Evolutionary conservation across 2,797 vertebrate species (phyloP).

Genomic region (Myotis daubentonii): DNA sequence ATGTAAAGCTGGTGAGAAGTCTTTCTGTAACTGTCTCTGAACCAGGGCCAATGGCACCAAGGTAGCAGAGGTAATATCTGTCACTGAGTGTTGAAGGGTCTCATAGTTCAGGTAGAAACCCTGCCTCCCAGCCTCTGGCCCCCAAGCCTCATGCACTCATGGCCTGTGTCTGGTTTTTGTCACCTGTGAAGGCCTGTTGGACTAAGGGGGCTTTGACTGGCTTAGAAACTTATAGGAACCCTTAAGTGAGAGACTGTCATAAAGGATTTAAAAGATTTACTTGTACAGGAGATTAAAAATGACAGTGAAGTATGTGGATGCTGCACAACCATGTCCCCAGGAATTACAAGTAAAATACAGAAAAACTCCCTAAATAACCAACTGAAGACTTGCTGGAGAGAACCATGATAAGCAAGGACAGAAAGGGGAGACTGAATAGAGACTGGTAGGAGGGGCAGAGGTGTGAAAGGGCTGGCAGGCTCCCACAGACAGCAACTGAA

Average conservation of each 20-base stretch:
- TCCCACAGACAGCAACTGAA: too few relatives aligned
- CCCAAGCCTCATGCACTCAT: background rate
- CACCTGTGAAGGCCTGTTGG: background rate
- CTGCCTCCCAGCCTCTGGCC: background rate
- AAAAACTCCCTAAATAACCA: too few relatives aligned
- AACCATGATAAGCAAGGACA: too few relatives aligned
- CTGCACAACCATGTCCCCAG: too few relatives aligned
- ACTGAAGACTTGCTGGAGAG: too few relatives aligned
- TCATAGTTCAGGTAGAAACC: background rate
- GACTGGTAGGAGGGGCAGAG: too few relatives aligned
- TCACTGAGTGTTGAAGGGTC: background rate
- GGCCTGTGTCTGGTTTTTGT: background rate
- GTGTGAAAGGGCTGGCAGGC: too few relatives aligned
- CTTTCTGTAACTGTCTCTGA: constrained; percentile 10
- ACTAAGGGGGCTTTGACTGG: background rate
- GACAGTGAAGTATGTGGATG: too few relatives aligned
- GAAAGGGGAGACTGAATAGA: too few relatives aligned
- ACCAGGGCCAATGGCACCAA: background rate
- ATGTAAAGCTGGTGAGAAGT: background rate
- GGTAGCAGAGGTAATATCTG: background rate
- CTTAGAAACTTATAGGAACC: background rate
- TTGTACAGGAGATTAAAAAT: background rate
- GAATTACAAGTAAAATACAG: too few relatives aligned
- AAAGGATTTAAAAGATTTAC: background rate
- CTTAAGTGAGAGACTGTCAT: background rate